phyloP scores from a whole-genome alignment of 1,140 invertebrate species.

The Microplitis demolitor region DNA sequence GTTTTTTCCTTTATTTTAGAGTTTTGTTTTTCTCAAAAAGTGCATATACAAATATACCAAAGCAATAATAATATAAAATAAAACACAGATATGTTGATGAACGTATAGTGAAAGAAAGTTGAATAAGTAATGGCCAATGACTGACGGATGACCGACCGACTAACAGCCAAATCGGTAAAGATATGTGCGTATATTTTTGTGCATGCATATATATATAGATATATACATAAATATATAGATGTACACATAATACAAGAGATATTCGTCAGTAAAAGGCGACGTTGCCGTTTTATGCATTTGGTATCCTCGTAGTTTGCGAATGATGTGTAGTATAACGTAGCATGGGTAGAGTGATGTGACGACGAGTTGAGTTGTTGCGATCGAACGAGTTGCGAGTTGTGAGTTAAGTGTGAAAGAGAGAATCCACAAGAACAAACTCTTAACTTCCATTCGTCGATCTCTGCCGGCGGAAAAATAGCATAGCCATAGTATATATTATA shows the following conservation, averaged over 20 bases:
- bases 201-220: too few relatives aligned
- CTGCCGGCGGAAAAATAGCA: slow-evolving; percentile 49
- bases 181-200: background rate
- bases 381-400: background rate
- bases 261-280: slow-evolving; percentile 29
- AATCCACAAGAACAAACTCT: slow-evolving; percentile 1
- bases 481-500: too few relatives aligned
- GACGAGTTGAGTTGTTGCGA: slow-evolving; percentile 12
- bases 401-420: slow-evolving; percentile 11
- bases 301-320: slow-evolving; percentile 3
- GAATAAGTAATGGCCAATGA: slow-evolving; percentile 27
- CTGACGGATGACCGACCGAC: slow-evolving; percentile 8
- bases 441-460: slow-evolving; percentile 18
- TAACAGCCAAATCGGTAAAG: background rate
- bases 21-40: background rate
- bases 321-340: slow-evolving; percentile 10
- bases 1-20: background rate
- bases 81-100: background rate
- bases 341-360: too few relatives aligned
- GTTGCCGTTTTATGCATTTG: slow-evolving; percentile 32
- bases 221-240: too few relatives aligned
- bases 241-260: too few relatives aligned
- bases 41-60: background rate
- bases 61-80: background rate
- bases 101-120: slow-evolving; percentile 14